Conservation (phyloP, 2,888 invertebrate species). For the Cyclophora punctaria region DNA sequence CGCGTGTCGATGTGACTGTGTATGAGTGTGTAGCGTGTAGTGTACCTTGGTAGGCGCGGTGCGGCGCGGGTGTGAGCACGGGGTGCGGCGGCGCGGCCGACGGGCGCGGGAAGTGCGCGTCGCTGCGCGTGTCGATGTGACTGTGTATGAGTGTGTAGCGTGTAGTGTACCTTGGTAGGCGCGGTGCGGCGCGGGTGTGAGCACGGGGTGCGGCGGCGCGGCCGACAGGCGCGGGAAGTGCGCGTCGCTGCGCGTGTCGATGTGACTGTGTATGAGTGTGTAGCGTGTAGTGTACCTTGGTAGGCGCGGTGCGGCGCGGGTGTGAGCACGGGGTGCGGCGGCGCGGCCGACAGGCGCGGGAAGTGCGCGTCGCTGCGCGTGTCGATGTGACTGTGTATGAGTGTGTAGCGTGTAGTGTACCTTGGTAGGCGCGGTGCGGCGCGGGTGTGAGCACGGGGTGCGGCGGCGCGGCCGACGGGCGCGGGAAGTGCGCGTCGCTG, state of each 20-base stretch:
- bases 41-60: constrained; percentile 41
- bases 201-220: constrained; percentile 33
- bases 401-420: constrained; percentile 19
- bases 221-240: constrained; percentile 69
- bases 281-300: constrained; percentile 31
- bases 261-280: too few relatives aligned
- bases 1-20: constrained; percentile 68
- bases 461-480: constrained; percentile 49
- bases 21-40: background rate
- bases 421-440: constrained; percentile 38
- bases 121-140: constrained; percentile 68
- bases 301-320: constrained; percentile 31
- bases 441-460: constrained; percentile 28
- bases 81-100: constrained; percentile 42
- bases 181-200: constrained; percentile 28
- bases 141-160: too few relatives aligned
- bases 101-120: constrained; percentile 69
- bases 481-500: constrained; percentile 70
- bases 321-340: constrained; percentile 32
- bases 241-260: constrained; percentile 67
- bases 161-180: constrained; percentile 40
- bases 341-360: constrained; percentile 59
- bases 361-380: constrained; percentile 69
- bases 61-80: constrained; percentile 28
- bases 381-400: too few relatives aligned